phyloP scores from a whole-genome alignment of 1,140 invertebrate genomes.

The Brachionus calyciflorus region DNA sequence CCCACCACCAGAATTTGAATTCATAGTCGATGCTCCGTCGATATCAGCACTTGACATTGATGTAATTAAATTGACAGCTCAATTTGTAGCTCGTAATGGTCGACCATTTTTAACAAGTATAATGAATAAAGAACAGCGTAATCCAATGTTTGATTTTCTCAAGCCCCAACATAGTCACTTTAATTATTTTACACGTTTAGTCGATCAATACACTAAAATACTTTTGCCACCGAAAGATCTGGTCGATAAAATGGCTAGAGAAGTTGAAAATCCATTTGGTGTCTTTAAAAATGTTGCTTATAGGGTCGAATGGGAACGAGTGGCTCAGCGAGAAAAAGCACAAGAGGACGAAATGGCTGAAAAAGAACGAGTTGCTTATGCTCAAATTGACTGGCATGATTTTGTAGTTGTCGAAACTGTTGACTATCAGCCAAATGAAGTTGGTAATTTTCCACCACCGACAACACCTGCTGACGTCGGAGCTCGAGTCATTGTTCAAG shows the following conservation, averaged over 20 bases:
- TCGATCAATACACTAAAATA: constrained; percentile 97
- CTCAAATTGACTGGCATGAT: constrained; percentile 99
- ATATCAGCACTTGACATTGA: constrained; percentile 98
- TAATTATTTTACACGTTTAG: constrained; percentile 93
- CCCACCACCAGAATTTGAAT: constrained; percentile 82
- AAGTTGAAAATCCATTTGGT: constrained; percentile 70
- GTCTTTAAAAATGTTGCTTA: constrained; percentile 88
- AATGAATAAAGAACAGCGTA: constrained; percentile 95
- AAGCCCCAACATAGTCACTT: constrained; percentile 96
- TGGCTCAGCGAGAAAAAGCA: constrained; percentile 83
- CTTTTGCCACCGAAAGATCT: constrained; percentile 89
- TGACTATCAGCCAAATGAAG: constrained; percentile 93
- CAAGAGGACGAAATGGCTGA: constrained; percentile 91
- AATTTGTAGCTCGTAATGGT: constrained; percentile 97
- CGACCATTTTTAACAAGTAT: constrained; percentile 93
- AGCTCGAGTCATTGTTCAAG: constrained; percentile 81
- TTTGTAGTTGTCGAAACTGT: constrained; percentile 99
- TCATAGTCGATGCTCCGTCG: constrained; percentile 93
- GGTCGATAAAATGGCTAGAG: constrained; percentile 73
- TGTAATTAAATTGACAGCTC: constrained; percentile 94
- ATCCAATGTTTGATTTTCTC: constrained; percentile 98
- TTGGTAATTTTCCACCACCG: constrained; percentile 76
- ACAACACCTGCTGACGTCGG: constrained; percentile 95
- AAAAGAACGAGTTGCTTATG: constrained; percentile 86
- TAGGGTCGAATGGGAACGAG: constrained; percentile 89